Evolutionary conservation across 2,113 vertebrate species (phyloP).

Genomic region (Protomyctophum bolini): DNA sequence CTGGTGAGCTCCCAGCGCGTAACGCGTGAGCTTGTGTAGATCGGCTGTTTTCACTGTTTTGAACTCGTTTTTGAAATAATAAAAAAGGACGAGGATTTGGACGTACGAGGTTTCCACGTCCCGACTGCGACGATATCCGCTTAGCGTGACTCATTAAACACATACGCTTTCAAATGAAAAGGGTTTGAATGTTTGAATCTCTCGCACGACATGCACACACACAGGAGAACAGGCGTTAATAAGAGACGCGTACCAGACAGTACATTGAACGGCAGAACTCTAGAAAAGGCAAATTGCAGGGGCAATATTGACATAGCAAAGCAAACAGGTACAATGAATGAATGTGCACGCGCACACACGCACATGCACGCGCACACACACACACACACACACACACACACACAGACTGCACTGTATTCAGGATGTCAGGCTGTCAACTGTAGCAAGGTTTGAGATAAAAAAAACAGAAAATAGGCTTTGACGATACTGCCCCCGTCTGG

Average conservation of each 20-base stretch:
- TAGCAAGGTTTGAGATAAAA: background rate
- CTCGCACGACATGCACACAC: slow-evolving; percentile 11
- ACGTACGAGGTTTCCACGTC: no score
- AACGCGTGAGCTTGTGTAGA: no score
- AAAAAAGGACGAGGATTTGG: no score
- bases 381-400: no score
- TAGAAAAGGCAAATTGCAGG: slow-evolving; percentile 31
- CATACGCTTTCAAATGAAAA: slow-evolving; percentile 28
- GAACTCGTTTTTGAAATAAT: no score
- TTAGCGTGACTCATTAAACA: slow-evolving; percentile 26
- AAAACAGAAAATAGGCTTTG: slow-evolving; percentile 42
- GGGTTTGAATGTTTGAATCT: slow-evolving; percentile 3
- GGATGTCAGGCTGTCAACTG: slow-evolving; percentile 4
- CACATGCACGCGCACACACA: no score
- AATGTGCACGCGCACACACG: no score
- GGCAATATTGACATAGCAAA: slow-evolving; percentile 63
- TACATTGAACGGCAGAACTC: slow-evolving; percentile 34
- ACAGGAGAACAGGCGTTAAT: background rate
- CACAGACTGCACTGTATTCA: slow-evolving; percentile 45
- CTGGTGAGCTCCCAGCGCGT: no score
- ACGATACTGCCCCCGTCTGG: slow-evolving; percentile 70
- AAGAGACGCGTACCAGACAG: slow-evolving; percentile 28
- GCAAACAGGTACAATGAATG: slow-evolving; percentile 54
- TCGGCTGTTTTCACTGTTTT: no score
- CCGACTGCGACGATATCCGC: no score